Percentiles rank a stretch among this genome's conserved stretches.
These are phyloP conservation scores for Meghimatium bilineatum DNA, from an alignment of 2,888 invertebrate genomes.

Conservation along the genomic window DNA sequence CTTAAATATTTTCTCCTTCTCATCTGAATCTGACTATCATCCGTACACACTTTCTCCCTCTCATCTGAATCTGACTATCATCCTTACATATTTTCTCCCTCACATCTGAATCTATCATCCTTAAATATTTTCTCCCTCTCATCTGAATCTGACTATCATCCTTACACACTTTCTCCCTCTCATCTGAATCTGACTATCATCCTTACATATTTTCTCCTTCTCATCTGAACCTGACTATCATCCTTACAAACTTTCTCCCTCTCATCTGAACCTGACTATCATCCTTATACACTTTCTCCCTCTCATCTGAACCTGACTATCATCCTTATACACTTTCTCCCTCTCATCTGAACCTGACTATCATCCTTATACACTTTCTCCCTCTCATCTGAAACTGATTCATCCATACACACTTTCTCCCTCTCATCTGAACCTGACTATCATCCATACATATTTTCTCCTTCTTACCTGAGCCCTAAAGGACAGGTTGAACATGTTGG, in stretches of 20 bases:
- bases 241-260: no score
- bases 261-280: no score
- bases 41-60: neutral
- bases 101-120: no score
- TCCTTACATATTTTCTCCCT: neutral
- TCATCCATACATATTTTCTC: neutral
- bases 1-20: neutral
- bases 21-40: neutral
- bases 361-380: neutral
- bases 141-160: constrained; percentile 70
- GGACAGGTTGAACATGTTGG: constrained; percentile 75
- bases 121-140: neutral
- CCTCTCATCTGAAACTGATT: neutral
- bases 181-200: neutral
- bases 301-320: neutral
- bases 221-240: no score
- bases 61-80: constrained; percentile 71
- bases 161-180: neutral
- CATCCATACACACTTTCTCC: neutral
- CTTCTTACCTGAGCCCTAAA: constrained; percentile 72
- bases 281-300: no score
- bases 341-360: neutral
- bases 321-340: neutral
- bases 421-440: neutral
- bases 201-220: neutral